A percentile compares a stretch with the other conserved stretches of the same genome.
Conservation (phyloP, 2,113 vertebrate species). For the Grantiella picta region DNA sequence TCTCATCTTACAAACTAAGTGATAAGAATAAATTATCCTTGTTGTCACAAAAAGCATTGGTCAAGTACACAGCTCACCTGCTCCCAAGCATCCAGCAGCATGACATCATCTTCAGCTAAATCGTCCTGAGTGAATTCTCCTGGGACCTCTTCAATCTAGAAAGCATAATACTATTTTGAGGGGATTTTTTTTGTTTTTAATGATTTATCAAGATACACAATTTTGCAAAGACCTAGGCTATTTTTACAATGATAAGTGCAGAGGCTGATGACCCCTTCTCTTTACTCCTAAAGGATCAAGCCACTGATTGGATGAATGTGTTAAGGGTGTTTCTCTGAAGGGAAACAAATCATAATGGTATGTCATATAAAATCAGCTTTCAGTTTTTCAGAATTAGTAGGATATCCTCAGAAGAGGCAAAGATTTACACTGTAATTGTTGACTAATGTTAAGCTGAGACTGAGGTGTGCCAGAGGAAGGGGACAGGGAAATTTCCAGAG, state of each 20-base stretch:
- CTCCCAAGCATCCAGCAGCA: slow-evolving; percentile 91
- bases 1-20: background rate
- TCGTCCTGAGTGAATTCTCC: slow-evolving; percentile 91
- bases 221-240: background rate
- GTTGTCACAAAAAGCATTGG: background rate
- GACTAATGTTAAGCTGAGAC: background rate
- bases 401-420: background rate
- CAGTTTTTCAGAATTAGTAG: background rate
- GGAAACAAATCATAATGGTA: background rate
- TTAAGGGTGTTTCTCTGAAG: background rate
- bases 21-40: background rate
- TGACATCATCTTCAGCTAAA: slow-evolving; percentile 92
- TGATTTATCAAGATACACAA: background rate
- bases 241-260: background rate
- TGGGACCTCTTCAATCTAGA: slow-evolving; percentile 91
- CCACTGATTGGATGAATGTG: background rate
- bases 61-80: slow-evolving; percentile 75
- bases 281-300: background rate
- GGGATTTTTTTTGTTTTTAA: background rate
- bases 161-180: background rate
- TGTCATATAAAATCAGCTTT: background rate
- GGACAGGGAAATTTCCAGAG: background rate
- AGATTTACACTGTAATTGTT: background rate
- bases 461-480: background rate
- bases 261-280: background rate